Percentiles rank a stretch among this genome's conserved stretches.
Conservation (phyloP, 2,113 vertebrate genomes). For the Pseudorasbora parva region DNA sequence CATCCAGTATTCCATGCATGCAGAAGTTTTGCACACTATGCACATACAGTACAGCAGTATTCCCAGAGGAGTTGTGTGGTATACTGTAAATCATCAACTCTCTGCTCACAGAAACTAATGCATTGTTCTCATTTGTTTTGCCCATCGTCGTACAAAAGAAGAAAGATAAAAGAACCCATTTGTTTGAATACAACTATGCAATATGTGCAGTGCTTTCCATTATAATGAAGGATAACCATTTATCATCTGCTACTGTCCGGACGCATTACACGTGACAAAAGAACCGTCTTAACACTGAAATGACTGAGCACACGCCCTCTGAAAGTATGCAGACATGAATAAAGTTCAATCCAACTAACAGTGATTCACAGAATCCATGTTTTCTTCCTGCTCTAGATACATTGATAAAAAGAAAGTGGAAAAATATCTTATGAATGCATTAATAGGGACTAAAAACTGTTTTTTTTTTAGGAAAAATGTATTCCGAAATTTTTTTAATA, state of each 20-base stretch:
- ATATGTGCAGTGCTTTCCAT: not conserved
- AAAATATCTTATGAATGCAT: not conserved
- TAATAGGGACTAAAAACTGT: not conserved
- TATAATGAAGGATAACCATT: not conserved
- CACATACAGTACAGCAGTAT: not conserved
- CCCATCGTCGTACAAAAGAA: not conserved
- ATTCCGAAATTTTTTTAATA: not conserved
- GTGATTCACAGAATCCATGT: not conserved
- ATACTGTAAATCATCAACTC: not conserved
- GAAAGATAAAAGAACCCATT: not conserved
- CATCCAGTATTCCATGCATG: not conserved
- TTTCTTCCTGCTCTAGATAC: not conserved
- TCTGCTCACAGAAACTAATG: slow-evolving; percentile 19
- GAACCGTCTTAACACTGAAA: not conserved
- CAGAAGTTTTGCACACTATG: not conserved
- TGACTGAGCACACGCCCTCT: slow-evolving; percentile 1
- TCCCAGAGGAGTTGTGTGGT: not conserved
- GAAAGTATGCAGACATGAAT: slow-evolving; percentile 23
- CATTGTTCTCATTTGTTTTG: slow-evolving; percentile 12
- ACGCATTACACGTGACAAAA: not conserved
- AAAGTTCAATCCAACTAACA: slow-evolving; percentile 22
- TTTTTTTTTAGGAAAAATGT: not conserved
- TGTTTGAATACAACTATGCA: not conserved
- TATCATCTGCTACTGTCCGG: not conserved
- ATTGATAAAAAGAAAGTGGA: not conserved